Base-by-base conservation (phyloP, 2,797 vertebrate species). In the Chiroxiphia lanceolata region DNA sequence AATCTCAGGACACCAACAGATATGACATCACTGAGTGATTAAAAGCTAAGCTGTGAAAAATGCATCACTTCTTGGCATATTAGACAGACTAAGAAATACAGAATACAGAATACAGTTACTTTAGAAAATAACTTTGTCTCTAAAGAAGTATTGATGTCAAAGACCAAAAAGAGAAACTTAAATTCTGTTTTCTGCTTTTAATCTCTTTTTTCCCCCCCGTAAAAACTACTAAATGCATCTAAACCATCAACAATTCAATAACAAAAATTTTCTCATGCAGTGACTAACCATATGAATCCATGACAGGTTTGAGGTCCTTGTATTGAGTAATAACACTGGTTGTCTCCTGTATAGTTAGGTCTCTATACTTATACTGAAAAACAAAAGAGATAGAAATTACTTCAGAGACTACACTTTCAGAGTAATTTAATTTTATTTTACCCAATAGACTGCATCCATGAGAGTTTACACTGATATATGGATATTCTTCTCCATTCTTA, bases 351-450 rank as follows among this genome's bases (percentile, higher is more conserved):
- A 99, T 98, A 45, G 99, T 99, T 89, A 99, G 95, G 96, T 99
- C 99, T 98, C 98, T 98, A 93, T 99, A 99, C 94, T 99, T 99
- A 96, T 99, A 99, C 99, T 99, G 98, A 97, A 99, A 97, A 96
- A 89, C 29, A 97, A 97, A 94, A 94, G 90, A 94, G 48, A 96
- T 91, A 94, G 54, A 87, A 74, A 92, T 93, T 21, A 82, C 27
- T 91, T 87, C 6, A 90, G 25, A 74, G 25, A 16, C 3, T 26
- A 23, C 20, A 29, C 44, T 74, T 82, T 48, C 53, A 18, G 3
- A 26, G 12, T 51, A 15, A 53, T 25, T 83, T 74, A 42, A 60
- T 56, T 82, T 51, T 48, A 34, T 71, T 95, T 92, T 65, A 81
- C 13, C 27, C 15, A 54, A 69, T 0, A 69, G 22, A 53, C 11